Percentiles rank a stretch among this genome's conserved stretches.
Conservation (phyloP, 2,797 vertebrate genomes). For the Macroramphosus scolopax region DNA sequence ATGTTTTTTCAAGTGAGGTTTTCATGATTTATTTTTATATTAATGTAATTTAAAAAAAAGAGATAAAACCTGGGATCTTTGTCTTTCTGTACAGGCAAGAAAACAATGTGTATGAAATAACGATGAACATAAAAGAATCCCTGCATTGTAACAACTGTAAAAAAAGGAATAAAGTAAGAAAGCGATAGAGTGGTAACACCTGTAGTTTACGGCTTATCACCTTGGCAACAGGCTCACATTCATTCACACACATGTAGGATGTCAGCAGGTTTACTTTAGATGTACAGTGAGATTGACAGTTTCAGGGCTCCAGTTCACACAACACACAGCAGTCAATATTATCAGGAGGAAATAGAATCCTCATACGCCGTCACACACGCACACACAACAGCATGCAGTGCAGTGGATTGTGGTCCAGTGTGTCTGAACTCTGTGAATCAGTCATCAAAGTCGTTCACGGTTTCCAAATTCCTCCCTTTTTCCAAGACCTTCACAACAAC, state of each 20-base stretch:
- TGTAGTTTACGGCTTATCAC: conserved; percentile 31
- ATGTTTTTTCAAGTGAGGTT: conserved; percentile 56
- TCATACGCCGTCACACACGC: background rate
- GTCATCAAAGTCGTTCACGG: conserved; percentile 2
- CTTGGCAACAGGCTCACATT: conserved; percentile 16
- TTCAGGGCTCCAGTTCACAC: conserved; percentile 27
- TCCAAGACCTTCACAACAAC: conserved; percentile 1
- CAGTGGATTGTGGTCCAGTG: conserved; percentile 20
- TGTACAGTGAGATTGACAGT: conserved; percentile 18
- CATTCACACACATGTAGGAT: conserved; percentile 17
- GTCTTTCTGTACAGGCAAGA: conserved; percentile 70
- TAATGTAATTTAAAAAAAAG: conserved; percentile 76
- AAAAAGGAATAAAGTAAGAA: conserved; percentile 31
- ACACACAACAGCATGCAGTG: conserved; percentile 45
- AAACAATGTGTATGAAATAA: conserved; percentile 47
- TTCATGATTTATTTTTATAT: conserved; percentile 63
- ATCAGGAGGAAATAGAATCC: conserved; percentile 16
- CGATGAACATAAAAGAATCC: conserved; percentile 52
- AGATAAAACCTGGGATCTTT: conserved; percentile 68
- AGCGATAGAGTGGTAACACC: conserved; percentile 35
- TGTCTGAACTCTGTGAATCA: background rate
- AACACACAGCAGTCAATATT: conserved; percentile 18
- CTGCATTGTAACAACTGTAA: conserved; percentile 64
- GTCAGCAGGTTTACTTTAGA: conserved; percentile 26
- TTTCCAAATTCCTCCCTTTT: background rate